Evolutionary conservation across 2,888 invertebrate genomes (phyloP).

Genomic region (Athalia circularis): DNA sequence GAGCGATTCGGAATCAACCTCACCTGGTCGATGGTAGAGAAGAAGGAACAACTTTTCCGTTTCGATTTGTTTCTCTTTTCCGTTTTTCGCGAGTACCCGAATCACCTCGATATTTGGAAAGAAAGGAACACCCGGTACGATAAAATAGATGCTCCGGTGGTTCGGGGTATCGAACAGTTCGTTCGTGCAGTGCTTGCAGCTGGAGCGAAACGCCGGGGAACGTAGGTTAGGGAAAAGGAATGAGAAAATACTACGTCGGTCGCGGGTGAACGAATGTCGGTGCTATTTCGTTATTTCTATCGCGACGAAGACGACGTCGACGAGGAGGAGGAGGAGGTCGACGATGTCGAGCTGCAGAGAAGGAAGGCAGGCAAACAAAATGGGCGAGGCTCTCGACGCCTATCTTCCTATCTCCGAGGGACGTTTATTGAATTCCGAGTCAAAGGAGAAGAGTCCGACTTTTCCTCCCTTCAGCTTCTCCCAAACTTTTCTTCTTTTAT

Average conservation of each 20-base stretch:
- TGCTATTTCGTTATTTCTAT: conserved; percentile 40
- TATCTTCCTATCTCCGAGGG: conserved; percentile 39
- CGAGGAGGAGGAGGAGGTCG: not conserved
- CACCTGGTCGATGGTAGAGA: no score
- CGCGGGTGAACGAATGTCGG: not conserved
- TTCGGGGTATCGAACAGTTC: no score
- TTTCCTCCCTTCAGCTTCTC: not conserved
- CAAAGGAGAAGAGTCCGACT: not conserved
- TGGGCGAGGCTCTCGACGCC: conserved; percentile 38
- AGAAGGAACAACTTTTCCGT: not conserved
- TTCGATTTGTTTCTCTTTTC: no score
- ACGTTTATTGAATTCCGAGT: conserved; percentile 43
- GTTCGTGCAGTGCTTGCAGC: not conserved
- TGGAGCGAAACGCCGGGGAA: conserved; percentile 17
- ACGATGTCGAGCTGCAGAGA: not conserved
- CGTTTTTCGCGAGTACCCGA: not conserved
- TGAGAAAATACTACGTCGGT: conserved; percentile 11
- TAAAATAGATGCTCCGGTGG: no score
- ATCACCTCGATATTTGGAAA: not conserved
- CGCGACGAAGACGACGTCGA: not conserved
- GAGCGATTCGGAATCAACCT: no score
- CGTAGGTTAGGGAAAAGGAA: conserved; percentile 25
- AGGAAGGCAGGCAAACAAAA: conserved; percentile 6
- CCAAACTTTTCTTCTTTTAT: no score
- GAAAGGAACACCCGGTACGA: conserved; percentile 10